These are phyloP conservation scores for Laterallus jamaicensis DNA, from an alignment of 2,113 vertebrate species.

Conservation along the genomic window DNA sequence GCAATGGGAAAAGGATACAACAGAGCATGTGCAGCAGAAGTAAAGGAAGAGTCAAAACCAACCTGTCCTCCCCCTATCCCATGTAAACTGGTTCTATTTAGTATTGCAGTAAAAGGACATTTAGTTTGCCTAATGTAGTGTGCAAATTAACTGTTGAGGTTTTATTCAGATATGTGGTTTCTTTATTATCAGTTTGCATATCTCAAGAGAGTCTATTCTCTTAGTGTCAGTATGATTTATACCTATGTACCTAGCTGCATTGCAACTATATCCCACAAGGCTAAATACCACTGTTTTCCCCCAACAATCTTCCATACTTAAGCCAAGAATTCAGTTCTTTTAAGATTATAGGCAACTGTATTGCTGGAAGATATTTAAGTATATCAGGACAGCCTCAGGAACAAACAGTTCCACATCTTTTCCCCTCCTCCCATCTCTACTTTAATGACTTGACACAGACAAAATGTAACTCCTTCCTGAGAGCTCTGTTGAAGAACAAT, in stretches of 20 bases:
- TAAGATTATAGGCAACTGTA: not conserved
- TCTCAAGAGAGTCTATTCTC: slow-evolving; percentile 1
- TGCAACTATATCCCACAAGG: not conserved
- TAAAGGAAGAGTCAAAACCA: not conserved
- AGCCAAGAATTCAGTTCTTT: not conserved
- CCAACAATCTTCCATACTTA: not conserved
- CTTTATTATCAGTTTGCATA: not conserved
- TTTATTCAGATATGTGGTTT: not conserved
- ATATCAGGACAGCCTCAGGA: not conserved
- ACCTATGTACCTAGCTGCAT: not conserved
- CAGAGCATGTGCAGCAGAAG: not conserved
- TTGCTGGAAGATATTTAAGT: not conserved
- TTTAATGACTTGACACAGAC: not conserved
- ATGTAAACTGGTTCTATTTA: not conserved
- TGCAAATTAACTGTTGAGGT: not conserved
- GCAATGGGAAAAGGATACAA: not conserved
- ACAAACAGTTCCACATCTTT: slow-evolving; percentile 29
- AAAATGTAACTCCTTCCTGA: not conserved
- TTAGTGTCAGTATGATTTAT: slow-evolving; percentile 15
- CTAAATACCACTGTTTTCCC: not conserved
- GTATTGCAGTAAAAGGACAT: not conserved
- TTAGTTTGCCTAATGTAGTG: not conserved
- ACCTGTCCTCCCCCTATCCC: not conserved
- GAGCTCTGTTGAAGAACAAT: slow-evolving; percentile 5
- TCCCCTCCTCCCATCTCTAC: not conserved